Evolutionary conservation across 2,797 vertebrate species (phyloP), one percentile per base, ranked within the genome.

Genomic region (Cossypha heuglini): DNA sequence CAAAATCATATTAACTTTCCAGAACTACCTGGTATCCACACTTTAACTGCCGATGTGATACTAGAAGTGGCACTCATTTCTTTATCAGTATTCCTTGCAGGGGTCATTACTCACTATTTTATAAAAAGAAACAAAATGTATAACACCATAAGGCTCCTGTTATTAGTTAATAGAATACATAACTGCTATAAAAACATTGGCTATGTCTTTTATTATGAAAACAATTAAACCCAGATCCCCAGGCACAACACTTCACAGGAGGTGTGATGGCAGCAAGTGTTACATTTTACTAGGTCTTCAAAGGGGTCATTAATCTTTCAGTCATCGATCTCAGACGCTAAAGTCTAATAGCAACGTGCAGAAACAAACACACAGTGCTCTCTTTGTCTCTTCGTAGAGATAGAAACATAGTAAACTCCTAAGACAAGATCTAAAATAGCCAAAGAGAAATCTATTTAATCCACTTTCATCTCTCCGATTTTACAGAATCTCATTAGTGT

Each of bases 281-380:
- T 88, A 82, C 35, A 26, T 73, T 92, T 92, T 74, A 62, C 64
- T 38, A 49, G 83, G 61, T 72, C 76, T 91, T 85, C 93, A 62
- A 81, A 90, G 51, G 33, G 90, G 58, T 71, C 73, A 75, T 88
- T 80, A 96, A 69, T 95, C 84, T 93, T 95, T 93, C 87, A 63
- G 85, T 78, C 77, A 57, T n/a, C 48, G 57, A 88, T 74, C 64
- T 54, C 91, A 54, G 35, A 54, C 33, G 26, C 42, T 29, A 11
- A 74, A 88, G 43, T 49, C 38, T 22, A 93, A 67, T 37, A 78
- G 31, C 67, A 84, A 61, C 13, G 16, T 38, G 67, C 18, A 85
- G 66, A 84, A 91, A 42, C 85, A 77, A 67, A 51, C 33, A n/a
- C 35, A 25, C 68, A 88, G 67, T 3, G 0, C 58, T 87, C 77